Evolutionary conservation across 2,113 vertebrate species (phyloP).

Genomic region (Vireo altiloquus): DNA sequence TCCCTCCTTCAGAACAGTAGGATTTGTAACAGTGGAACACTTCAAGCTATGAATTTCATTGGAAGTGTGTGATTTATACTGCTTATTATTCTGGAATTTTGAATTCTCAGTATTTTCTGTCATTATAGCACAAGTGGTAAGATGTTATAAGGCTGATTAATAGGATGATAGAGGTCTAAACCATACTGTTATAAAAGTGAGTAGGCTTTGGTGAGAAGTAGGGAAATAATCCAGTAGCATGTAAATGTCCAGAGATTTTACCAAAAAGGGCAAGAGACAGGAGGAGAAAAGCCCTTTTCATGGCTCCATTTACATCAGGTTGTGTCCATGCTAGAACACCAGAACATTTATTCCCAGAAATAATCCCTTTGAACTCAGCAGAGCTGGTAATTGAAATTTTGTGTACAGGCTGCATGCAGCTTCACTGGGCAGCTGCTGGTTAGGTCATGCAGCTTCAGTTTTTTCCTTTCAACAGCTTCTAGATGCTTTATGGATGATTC

Average conservation of each 20-base stretch:
- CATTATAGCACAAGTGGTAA: background rate
- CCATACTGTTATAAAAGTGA: background rate
- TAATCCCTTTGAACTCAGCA: background rate
- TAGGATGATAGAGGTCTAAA: background rate
- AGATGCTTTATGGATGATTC: background rate
- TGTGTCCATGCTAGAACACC: background rate
- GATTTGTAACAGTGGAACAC: background rate
- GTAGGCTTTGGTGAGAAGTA: background rate
- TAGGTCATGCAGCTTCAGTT: background rate
- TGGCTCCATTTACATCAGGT: background rate
- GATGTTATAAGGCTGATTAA: background rate
- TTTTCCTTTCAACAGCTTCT: background rate
- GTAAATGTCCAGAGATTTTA: background rate
- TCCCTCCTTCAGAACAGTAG: background rate
- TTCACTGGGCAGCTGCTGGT: background rate
- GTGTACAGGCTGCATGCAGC: background rate
- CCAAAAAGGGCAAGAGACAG: background rate
- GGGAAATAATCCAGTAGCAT: background rate
- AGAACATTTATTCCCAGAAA: background rate
- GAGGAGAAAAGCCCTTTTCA: background rate
- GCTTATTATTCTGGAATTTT: rapidly evolving
- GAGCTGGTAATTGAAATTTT: background rate
- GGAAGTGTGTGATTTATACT: background rate
- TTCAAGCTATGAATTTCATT: background rate
- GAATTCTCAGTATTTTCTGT: background rate